Evolutionary conservation across 92 coral and sea anemone genomes (phyloP), one percentile per base, ranked within the genome.

Genomic region (Montipora capitata): DNA sequence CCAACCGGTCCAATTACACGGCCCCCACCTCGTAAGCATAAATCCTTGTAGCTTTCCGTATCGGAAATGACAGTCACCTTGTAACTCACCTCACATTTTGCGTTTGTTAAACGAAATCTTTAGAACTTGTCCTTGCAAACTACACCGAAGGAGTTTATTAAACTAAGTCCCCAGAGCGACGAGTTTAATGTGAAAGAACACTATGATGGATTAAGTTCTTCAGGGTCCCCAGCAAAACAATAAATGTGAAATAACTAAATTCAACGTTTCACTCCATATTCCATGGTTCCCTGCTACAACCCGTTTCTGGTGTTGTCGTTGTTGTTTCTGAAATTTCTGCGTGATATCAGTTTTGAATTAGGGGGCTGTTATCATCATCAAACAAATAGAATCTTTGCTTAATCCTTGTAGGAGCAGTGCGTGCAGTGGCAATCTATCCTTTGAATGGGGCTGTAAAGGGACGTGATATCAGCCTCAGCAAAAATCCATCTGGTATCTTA

Each of bases 381-480:
- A 10, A 48, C 52, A 48, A 48, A 5, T 48, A 5, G 2, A 48
- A 5, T 1, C 35, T 48, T 48, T 48, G 52, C 52, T 48, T 11
- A 44, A 11, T 20, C 9, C 65, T 39, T 81, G n/a, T 14, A 87
- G 87, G 80, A n/a, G 51, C 79, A 15, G 80, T 77, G 15, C 87
- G 83, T 44, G 91, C 87, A 8, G 83, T 39, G 40, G 97, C 94
- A 0, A 56, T 94, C 5, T 94, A 89, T 75, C 97, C 95, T 41
- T 83, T 94, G 27, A 94, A 92, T 68, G 76, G 89, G 13, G 85
- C 74, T 17, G 76, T 85, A 7, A 78, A 81, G 64, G 97, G 91
- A 12, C 91, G 93, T 11, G 97, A 94, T 62, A 89, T 92, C 48
- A 92, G 97, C 77, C 79, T 92, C 13, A 76, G 75, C 75, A 87